Percentiles rank a stretch among this genome's conserved stretches.
Conservation (phyloP, 37 sponge, comb jelly and placozoan genomes). For the Geodia barretti region DNA sequence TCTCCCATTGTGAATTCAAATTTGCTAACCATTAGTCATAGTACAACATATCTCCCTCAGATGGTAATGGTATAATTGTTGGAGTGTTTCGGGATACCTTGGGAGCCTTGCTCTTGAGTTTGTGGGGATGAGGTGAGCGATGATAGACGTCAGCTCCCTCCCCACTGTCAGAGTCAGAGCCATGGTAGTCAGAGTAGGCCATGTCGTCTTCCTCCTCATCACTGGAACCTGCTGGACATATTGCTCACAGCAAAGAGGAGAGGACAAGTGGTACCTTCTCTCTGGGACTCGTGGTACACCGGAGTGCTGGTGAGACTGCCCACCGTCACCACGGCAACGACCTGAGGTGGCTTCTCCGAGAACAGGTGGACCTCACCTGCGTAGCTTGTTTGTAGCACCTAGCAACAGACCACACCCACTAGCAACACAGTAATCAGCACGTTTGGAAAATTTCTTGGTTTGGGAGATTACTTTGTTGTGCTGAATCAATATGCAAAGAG, state of each 20-base stretch:
- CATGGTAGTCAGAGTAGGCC: slow-evolving; percentile 54
- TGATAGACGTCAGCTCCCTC: background rate
- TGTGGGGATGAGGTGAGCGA: background rate
- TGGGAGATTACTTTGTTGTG: too few species aligned
- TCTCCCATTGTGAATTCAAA: too few species aligned
- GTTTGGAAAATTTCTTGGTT: too few species aligned
- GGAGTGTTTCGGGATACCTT: background rate
- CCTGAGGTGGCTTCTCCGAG: slow-evolving; percentile 47
- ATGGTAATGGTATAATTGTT: background rate
- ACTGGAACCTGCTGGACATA: slow-evolving; percentile 34
- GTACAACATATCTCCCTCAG: too few species aligned
- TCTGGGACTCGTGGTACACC: slow-evolving; percentile 14
- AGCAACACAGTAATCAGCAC: too few species aligned
- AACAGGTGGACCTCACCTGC: slow-evolving; percentile 61
- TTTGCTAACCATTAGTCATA: too few species aligned
- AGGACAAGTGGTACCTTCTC: slow-evolving; percentile 21
- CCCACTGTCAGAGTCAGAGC: slow-evolving; percentile 70
- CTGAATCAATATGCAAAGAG: too few species aligned
- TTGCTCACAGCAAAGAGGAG: background rate
- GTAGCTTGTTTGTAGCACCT: slow-evolving; percentile 66
- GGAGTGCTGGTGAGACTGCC: slow-evolving; percentile 54
- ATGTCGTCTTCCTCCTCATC: slow-evolving; percentile 72
- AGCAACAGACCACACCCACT: background rate
- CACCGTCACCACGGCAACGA: slow-evolving; percentile 53
- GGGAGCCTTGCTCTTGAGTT: background rate